phyloP scores from a whole-genome alignment of 2,797 vertebrate species.

The Sparidentex hasta region DNA sequence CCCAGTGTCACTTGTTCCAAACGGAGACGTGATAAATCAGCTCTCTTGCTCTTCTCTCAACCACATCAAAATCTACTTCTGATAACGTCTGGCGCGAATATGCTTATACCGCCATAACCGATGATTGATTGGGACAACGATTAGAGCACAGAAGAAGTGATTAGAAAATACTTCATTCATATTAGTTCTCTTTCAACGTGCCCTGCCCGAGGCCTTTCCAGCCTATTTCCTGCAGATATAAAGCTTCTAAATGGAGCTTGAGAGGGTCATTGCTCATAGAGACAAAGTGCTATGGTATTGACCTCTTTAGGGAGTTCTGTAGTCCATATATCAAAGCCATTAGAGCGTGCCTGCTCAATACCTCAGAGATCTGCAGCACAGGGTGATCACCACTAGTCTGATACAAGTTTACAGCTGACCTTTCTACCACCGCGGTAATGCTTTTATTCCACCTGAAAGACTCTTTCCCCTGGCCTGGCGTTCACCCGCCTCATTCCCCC shows the following conservation, averaged over 20 bases:
- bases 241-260: conserved; percentile 85
- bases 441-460: conserved; percentile 85
- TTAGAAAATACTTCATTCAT: conserved; percentile 82
- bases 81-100: conserved; percentile 57
- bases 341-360: conserved; percentile 87
- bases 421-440: conserved; percentile 84
- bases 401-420: conserved; percentile 89
- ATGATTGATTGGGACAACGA: conserved; percentile 72
- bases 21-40: conserved; percentile 64
- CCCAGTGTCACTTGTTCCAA: conserved; percentile 54
- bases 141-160: conserved; percentile 73
- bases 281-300: conserved; percentile 86
- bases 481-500: conserved; percentile 55
- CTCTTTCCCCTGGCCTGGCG: conserved; percentile 71
- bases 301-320: conserved; percentile 86
- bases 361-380: conserved; percentile 84
- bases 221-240: conserved; percentile 85
- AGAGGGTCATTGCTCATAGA: conserved; percentile 87
- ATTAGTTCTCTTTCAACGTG: conserved; percentile 73
- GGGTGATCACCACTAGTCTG: conserved; percentile 86
- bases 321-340: conserved; percentile 87
- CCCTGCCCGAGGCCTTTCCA: conserved; percentile 79
- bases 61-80: conserved; percentile 66
- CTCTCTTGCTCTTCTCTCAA: conserved; percentile 55
- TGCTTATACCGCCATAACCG: conserved; percentile 55